phyloP scores from a whole-genome alignment of 2,888 invertebrate genomes.

The Stenoptilia bipunctidactyla region DNA sequence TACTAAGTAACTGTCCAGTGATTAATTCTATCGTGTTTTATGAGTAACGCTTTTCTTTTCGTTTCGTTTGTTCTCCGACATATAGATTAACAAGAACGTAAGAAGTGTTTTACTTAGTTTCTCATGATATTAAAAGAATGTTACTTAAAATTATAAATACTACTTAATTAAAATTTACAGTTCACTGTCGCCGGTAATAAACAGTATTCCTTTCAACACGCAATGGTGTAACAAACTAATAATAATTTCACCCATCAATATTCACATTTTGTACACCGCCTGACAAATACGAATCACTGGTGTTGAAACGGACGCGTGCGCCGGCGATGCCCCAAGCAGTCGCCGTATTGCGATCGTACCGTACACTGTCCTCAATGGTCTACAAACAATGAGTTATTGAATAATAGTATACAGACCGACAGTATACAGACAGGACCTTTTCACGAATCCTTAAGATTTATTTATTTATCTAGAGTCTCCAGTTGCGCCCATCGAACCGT shows the following conservation, averaged over 20 bases:
- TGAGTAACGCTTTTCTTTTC: too few relatives aligned
- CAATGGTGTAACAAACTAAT: conserved; percentile 17
- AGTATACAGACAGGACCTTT: conserved; percentile 17
- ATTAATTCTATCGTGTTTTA: too few relatives aligned
- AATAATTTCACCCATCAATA: conserved; percentile 36
- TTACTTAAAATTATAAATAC: too few relatives aligned
- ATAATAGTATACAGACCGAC: conserved; percentile 30
- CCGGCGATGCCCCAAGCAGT: conserved; percentile 23
- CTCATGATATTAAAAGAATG: too few relatives aligned
- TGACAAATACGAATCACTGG: conserved; percentile 39
- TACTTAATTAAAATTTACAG: too few relatives aligned
- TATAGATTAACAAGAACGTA: too few relatives aligned
- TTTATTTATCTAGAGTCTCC: too few relatives aligned
- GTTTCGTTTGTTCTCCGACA: too few relatives aligned
- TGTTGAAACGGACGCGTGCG: conserved; percentile 25
- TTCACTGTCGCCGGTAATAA: neutral
- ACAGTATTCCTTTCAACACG: neutral
- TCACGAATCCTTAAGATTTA: too few relatives aligned
- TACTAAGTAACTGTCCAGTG: too few relatives aligned
- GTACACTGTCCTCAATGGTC: conserved; percentile 53
- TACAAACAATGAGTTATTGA: conserved; percentile 47
- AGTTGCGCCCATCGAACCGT: too few relatives aligned
- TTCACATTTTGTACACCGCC: conserved; percentile 51
- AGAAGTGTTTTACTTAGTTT: too few relatives aligned
- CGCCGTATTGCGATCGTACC: conserved; percentile 53